Conservation (phyloP, 2,797 vertebrate genomes). For the Phataginus tetradactyla region DNA sequence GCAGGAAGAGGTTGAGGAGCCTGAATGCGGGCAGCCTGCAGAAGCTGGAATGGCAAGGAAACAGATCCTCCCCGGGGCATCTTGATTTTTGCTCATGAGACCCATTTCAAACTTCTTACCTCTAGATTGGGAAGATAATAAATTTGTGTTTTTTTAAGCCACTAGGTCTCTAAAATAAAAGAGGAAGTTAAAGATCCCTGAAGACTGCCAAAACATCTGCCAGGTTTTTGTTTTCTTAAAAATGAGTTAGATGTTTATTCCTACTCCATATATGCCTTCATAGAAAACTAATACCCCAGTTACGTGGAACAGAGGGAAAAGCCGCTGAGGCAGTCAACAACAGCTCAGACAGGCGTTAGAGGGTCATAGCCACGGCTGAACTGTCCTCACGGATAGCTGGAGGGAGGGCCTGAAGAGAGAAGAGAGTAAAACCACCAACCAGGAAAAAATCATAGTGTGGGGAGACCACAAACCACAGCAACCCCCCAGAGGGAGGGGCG, state of each 20-base stretch:
- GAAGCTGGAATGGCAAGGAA: not conserved
- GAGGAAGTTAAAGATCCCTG: not conserved
- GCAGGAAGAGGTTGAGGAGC: not conserved
- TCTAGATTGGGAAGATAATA: not conserved
- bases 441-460: not conserved
- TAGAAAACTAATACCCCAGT: not conserved
- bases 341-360: not conserved
- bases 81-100: not conserved
- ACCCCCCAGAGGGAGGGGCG: not conserved
- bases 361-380: not conserved
- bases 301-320: not conserved
- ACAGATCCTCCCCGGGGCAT: not conserved
- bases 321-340: not conserved
- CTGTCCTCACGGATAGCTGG: not conserved
- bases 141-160: not conserved
- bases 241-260: conserved; percentile 7
- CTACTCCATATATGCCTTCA: not conserved
- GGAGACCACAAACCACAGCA: conserved; percentile 71
- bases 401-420: not conserved
- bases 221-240: conserved; percentile 14
- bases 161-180: not conserved
- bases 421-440: conserved; percentile 47
- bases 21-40: not conserved
- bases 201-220: not conserved
- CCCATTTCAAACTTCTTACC: not conserved